Conservation (phyloP, 2,113 vertebrate species). For the Phyllostomus discolor region DNA sequence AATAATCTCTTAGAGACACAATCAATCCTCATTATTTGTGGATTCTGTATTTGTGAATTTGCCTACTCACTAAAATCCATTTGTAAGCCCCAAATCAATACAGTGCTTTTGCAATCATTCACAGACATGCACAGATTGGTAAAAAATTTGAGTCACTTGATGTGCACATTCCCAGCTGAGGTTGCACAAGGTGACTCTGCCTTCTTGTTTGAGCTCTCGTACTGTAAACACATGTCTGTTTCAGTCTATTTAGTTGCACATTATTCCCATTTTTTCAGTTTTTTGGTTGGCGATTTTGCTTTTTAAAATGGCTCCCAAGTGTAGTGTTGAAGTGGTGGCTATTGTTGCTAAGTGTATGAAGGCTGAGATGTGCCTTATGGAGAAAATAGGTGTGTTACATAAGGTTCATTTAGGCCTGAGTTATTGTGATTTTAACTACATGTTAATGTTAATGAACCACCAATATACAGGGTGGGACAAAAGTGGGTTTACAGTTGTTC, state of each 20-base stretch:
- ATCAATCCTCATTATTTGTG: background rate
- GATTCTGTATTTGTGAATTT: background rate
- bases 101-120: background rate
- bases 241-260: background rate
- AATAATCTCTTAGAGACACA: background rate
- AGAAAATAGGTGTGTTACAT: background rate
- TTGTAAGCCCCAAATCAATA: background rate
- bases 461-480: background rate
- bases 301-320: background rate
- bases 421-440: background rate
- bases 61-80: background rate
- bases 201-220: background rate
- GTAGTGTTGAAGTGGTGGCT: background rate
- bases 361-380: background rate
- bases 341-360: background rate
- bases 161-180: background rate
- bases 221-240: background rate
- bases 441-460: background rate
- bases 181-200: background rate
- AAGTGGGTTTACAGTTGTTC: background rate
- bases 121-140: background rate
- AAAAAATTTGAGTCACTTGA: background rate
- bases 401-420: background rate
- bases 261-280: background rate
- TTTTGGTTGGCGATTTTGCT: background rate